These are phyloP conservation scores for Cataglyphis cursor DNA, from an alignment of 2,888 invertebrate species.

Conservation along the genomic window DNA sequence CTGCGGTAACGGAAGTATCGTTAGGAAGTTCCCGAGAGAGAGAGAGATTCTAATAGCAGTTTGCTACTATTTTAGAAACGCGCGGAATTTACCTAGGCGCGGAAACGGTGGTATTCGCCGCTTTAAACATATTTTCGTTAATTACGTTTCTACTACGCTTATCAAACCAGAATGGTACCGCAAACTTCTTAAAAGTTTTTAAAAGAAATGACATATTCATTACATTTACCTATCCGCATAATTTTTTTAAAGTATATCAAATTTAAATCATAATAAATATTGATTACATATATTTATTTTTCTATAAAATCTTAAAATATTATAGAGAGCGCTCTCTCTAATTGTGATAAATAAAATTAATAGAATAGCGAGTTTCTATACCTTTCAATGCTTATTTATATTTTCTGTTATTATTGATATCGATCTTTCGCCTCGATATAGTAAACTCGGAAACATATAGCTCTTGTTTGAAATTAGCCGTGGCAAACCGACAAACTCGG, in stretches of 20 bases:
- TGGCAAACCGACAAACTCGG: conserved; percentile 72
- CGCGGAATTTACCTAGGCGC: conserved; percentile 72
- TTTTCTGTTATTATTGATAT: conserved; percentile 15
- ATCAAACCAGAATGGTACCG: neutral
- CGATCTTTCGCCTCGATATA: conserved; percentile 12
- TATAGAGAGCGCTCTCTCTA: neutral
- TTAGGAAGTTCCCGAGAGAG: conserved; percentile 43
- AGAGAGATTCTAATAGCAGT: conserved; percentile 35
- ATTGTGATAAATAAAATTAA: neutral
- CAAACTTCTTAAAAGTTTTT: neutral
- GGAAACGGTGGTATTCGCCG: conserved; percentile 74
- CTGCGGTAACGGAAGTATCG: conserved; percentile 43
- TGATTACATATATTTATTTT: neutral
- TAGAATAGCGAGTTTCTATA: neutral
- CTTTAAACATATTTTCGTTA: conserved; percentile 75
- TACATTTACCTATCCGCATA: no score
- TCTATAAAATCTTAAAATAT: neutral
- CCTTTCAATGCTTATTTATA: neutral
- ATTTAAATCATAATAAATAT: neutral
- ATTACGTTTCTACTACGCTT: conserved; percentile 63
- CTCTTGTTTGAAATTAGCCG: conserved; percentile 51
- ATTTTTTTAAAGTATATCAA: neutral
- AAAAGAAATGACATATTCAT: neutral
- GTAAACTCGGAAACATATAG: conserved; percentile 23
- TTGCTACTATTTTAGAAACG: conserved; percentile 42